A percentile compares a stretch with the other conserved stretches of the same genome.
phyloP scores from a whole-genome alignment of 2,888 invertebrate genomes.

The Dendrolimus houi region DNA sequence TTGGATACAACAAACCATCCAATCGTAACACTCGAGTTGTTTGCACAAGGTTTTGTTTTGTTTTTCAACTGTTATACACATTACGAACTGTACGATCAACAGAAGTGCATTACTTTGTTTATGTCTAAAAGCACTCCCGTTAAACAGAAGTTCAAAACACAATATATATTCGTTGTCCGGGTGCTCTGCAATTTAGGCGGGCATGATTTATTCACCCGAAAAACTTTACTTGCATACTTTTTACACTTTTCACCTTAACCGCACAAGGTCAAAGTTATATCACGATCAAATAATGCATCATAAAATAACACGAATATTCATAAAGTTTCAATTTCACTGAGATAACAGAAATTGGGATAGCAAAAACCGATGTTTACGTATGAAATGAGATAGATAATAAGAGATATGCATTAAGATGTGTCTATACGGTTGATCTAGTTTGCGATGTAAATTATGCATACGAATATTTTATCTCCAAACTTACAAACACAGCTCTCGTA shows the following conservation, averaged over 20 bases:
- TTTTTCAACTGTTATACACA: not conserved
- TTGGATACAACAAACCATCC: not conserved
- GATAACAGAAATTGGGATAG: not conserved
- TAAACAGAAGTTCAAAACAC: constrained; percentile 27
- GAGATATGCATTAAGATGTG: not conserved
- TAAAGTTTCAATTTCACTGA: not conserved
- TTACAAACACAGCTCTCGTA: not conserved
- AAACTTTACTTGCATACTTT: not conserved
- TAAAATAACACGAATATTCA: not conserved
- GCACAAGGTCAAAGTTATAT: not conserved
- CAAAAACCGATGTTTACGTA: not conserved
- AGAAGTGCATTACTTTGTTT: constrained; percentile 14
- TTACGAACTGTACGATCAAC: not conserved
- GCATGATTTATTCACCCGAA: not conserved
- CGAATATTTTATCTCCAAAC: constrained; percentile 4
- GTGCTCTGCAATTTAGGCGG: not conserved
- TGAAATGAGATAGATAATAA: not conserved
- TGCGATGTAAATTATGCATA: constrained; percentile 11
- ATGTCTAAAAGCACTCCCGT: constrained; percentile 26
- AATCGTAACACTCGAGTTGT: not conserved
- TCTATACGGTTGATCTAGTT: not conserved
- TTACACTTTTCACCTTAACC: not conserved
- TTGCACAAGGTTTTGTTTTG: not conserved
- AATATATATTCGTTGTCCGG: not conserved
- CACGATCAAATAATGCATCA: not conserved